A percentile compares a stretch with the other conserved stretches of the same genome.
phyloP scores from a whole-genome alignment of 2,888 invertebrate genomes.

The Megamerina dolium region DNA sequence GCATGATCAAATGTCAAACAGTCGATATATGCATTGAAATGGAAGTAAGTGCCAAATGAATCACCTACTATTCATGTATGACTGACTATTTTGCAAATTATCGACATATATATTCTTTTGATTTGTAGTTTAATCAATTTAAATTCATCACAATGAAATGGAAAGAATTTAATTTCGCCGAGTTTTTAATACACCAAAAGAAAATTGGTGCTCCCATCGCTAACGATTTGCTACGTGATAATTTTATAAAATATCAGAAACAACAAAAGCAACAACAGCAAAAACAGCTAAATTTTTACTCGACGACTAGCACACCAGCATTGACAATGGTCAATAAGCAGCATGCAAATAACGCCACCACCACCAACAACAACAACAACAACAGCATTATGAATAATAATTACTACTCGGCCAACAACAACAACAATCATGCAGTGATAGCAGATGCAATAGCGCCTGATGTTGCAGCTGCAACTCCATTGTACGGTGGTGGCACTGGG shows the following conservation, averaged over 20 bases:
- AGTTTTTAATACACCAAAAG: constrained; percentile 43
- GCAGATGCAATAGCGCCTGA: constrained; percentile 17
- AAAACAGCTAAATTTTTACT: too few relatives aligned
- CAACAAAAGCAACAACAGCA: constrained; percentile 22
- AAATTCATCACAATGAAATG: constrained; percentile 43
- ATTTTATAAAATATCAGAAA: constrained; percentile 39
- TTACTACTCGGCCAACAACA: constrained; percentile 17
- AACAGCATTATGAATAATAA: too few relatives aligned
- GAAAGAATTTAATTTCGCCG: constrained; percentile 42
- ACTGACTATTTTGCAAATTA: neutral
- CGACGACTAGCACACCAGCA: constrained; percentile 5
- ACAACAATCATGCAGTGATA: constrained; percentile 15
- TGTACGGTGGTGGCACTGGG: constrained; percentile 6
- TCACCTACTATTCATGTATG: neutral
- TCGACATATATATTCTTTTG: neutral
- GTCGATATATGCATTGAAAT: constrained; percentile 34
- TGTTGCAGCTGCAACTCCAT: too few relatives aligned
- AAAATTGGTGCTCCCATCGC: constrained; percentile 40
- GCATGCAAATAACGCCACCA: too few relatives aligned
- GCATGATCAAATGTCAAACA: constrained; percentile 34
- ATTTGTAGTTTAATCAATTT: constrained; percentile 32
- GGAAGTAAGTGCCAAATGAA: constrained; percentile 26
- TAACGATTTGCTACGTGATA: constrained; percentile 39
- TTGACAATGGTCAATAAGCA: constrained; percentile 20
- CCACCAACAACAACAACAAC: too few relatives aligned